Conservation (phyloP, 2,797 vertebrate species). For the Falco berigora region DNA sequence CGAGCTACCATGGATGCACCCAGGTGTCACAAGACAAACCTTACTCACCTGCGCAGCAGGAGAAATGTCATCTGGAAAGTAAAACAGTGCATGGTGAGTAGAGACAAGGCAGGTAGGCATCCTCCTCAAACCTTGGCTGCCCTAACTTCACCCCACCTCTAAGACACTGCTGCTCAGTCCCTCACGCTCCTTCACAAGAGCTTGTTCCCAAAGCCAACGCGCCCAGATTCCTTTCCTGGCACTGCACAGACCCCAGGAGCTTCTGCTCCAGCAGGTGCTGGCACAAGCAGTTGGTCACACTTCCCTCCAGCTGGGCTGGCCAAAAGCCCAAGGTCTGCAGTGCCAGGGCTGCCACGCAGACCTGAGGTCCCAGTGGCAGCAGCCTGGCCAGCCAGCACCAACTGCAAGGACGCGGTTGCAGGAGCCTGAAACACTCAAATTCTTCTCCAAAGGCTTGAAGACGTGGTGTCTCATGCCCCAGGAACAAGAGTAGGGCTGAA, state of each 20-base stretch:
- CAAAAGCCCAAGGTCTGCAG: not conserved
- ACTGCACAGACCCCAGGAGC: not conserved
- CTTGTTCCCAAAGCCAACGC: not conserved
- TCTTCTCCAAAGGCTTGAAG: not conserved
- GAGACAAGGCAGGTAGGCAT: not conserved
- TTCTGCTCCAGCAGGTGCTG: not conserved
- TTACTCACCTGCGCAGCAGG: constrained; percentile 63
- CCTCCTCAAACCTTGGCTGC: not conserved
- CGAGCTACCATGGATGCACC: not conserved
- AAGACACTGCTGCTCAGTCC: not conserved
- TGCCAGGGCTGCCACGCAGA: not conserved
- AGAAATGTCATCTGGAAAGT: constrained; percentile 63
- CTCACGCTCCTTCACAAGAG: not conserved
- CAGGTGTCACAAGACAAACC: not conserved
- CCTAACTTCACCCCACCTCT: not conserved
- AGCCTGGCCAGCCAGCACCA: not conserved
- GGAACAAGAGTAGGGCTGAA: not conserved
- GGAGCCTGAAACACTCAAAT: not conserved
- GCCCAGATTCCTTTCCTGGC: not conserved
- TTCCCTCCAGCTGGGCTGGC: not conserved
- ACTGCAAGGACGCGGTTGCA: not conserved
- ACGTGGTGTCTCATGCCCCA: not conserved
- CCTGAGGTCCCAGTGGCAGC: not conserved
- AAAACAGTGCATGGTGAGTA: constrained; percentile 38
- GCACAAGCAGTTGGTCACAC: not conserved